Evolutionary conservation across 2,888 invertebrate species (phyloP).

Genomic region (Cyclophora albipunctata): DNA sequence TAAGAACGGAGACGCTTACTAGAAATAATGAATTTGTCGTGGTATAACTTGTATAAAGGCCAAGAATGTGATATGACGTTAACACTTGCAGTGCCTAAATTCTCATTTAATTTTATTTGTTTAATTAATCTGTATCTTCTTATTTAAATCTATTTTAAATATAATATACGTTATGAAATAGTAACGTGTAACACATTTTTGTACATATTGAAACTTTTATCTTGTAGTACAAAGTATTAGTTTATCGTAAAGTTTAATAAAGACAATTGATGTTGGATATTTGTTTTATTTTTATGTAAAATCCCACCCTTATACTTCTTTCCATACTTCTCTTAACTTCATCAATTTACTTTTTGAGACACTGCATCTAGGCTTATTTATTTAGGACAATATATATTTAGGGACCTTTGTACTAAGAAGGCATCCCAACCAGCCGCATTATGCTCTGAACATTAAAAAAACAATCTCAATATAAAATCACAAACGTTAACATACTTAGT

Average conservation of each 20-base stretch:
- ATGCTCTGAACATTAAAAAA: too few species aligned
- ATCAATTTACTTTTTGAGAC: neutral
- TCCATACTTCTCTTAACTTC: too few species aligned
- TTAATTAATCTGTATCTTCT: slow-evolving; percentile 37
- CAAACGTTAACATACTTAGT: too few species aligned
- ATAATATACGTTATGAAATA: slow-evolving; percentile 35
- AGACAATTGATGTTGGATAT: slow-evolving; percentile 67
- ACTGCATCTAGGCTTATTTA: too few species aligned
- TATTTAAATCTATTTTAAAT: slow-evolving; percentile 36
- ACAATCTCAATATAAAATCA: too few species aligned
- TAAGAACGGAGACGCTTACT: slow-evolving; percentile 72
- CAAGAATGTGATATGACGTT: slow-evolving; percentile 69
- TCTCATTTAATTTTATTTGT: slow-evolving; percentile 55
- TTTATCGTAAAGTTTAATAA: slow-evolving; percentile 64
- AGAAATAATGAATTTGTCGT: slow-evolving; percentile 53
- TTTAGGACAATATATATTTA: too few species aligned
- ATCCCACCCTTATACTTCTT: too few species aligned
- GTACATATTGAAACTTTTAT: slow-evolving; percentile 63
- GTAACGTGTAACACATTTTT: slow-evolving; percentile 46
- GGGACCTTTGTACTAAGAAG: too few species aligned
- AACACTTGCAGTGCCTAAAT: slow-evolving; percentile 72
- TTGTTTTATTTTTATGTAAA: slow-evolving; percentile 15
- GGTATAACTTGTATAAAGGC: slow-evolving; percentile 51
- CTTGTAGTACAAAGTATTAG: slow-evolving; percentile 70
- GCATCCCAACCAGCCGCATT: too few species aligned